Base-by-base conservation (phyloP, 2,888 invertebrate species). In the Thera britannica region DNA sequence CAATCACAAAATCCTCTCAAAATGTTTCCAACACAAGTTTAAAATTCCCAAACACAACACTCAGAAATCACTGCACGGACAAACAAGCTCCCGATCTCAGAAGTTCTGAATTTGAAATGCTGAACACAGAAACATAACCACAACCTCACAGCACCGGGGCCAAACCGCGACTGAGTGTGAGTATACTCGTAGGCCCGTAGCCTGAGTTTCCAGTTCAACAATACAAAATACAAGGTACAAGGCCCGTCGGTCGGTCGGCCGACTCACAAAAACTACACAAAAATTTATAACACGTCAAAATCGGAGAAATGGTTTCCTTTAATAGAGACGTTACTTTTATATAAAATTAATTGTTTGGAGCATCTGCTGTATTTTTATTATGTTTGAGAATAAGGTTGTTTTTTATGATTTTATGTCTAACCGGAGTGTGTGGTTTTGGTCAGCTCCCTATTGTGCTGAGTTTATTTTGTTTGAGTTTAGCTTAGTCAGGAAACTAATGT, bases 271-370 rank as follows among this genome's bases (percentile, higher is more conserved):
- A 89, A 85, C 80, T 80, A 80, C 81, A 86, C 86, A 87, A 87
- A 91, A 92, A 92, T 92, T 88, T 92, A 92, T 92, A 92, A 90
- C 90, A 86, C 90, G 92, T 92, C 92, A 92, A 89, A 92, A 90
- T 85, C 79, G 83, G 87, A 93, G 90, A 88, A 90, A 93, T 92
- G 90, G 90, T 85, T 92, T 92, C 93, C 92, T 92, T 79, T 77
- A 84, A 93, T 93, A 91, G 90, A 93, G 93, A 91, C 83, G 88
- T 90, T 88, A 88, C 83, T 83, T 79, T 82, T 82, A 83, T 88
- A 89, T 90, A 86, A 90, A 90, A 93, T 93, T 93, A 93, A 93
- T 93, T 90, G 92, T 90, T 79, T 81, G 79, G 79, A 81, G 86
- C 93, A 93, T 93, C 92, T 93, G 93, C 91, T 84, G 87, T 87